Base-by-base conservation (phyloP, 2,888 invertebrate genomes). In the Orthosia gothica region DNA sequence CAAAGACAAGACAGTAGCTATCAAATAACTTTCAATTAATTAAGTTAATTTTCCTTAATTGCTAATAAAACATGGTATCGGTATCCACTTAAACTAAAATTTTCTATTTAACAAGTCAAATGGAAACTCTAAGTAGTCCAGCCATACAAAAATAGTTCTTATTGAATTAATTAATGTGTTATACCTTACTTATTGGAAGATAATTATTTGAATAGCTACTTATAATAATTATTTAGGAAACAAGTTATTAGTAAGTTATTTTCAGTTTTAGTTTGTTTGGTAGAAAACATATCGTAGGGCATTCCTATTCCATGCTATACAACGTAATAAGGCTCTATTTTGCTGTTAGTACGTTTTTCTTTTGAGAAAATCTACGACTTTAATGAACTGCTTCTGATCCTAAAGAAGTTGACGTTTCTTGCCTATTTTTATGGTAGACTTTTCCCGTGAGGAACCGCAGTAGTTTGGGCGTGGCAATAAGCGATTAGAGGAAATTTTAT, bases 41-140 rank as follows among this genome's bases (percentile, higher is more conserved):
- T 67, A 71, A 84, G 47, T 79, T 86, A 83, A 80, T 86, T 79
- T 77, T 74, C 74, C 77, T 65, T 83, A 86, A 87, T 86, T 87
- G 71, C 61, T 83, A 64, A 78, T 77, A 69, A 76, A 85, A 79
- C 79, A 78, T 52, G 47, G 76, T 69, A 84, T 79, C 71, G 16
- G 49, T 75, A 69, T 76, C 76, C 72, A 84, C 40, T 84, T 82
- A 61, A 66, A 76, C 76, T 64, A 84, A 76, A 73, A 76, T 84
- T 76, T 58, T 70, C 70, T 70, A 67, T 73, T 76, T 72, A 82
- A 71, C 81, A 76, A 83, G 68, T 79, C 62, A 71, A 75, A 81
- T 76, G 50, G 59, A 50, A 80, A 63, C 52, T 82, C 45, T 50
- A 65, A 66, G 62, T 74, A 64, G 18, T 47, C 52, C 52, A 26